Base-by-base conservation (phyloP, 2,113 vertebrate genomes). In the Oryzias celebensis region DNA sequence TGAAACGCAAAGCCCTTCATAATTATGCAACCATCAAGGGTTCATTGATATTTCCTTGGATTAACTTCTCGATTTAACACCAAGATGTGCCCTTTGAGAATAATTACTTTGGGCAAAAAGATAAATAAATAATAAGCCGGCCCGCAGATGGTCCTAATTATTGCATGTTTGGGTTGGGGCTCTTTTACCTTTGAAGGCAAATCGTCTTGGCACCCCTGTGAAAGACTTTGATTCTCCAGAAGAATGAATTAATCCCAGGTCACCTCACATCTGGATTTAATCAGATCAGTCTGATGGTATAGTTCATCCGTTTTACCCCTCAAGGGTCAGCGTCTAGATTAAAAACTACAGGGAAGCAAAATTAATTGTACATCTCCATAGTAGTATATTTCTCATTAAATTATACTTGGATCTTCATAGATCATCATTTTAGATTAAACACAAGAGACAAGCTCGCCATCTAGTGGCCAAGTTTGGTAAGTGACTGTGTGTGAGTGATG, bases 401-500 rank as follows among this genome's bases (percentile, higher is more conserved):
- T 36, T 2, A 75, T 61, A 22, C 52, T 42, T 49, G 67, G 62
- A 31, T 53, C 61, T 51, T 69, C 1, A 20, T 48, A 48, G 10
- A 7, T 18, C 1, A 20, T 20, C 10, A 15, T 3, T 48, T 18
- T 7, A 18, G 7, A 7, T 2, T 45, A 52, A 60, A 65, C 73
- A 77, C 75, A 53, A 69, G 71, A 62, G 81, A 68, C 75, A 80
- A 80, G 79, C 65, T 75, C 75, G 74, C 84, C 81, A 81, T 83
- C 81, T 86, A 81, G 79, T 73, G 71, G 78, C 70, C 52, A 57
- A 73, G 53, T n/a, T 43, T 22, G 52, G 73, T 17, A 81, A 72
- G 70, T 64, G 48, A 68, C 59, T 53, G 53, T 50, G 50, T 56
- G 50, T 78, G 72, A 74, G 73, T 76, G 68, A 81, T 82, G 71